A percentile compares a stretch with the other conserved stretches of the same genome.
Evolutionary conservation across 1,140 invertebrate genomes (phyloP).

Genomic region (Drosophila pseudoananassae): DNA sequence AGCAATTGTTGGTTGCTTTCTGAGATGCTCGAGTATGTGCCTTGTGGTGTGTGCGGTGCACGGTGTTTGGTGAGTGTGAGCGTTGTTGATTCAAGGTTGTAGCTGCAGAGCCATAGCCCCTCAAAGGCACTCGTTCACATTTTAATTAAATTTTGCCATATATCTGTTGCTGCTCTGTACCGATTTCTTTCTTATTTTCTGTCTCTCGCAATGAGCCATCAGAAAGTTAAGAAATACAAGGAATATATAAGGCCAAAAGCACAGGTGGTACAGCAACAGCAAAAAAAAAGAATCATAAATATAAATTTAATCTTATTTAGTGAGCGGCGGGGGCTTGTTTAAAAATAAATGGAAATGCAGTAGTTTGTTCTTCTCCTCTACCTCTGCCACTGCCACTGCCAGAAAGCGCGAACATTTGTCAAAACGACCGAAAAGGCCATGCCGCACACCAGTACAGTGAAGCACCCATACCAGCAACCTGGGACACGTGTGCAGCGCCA

Average conservation of each 20-base stretch:
- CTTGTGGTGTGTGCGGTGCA: background rate
- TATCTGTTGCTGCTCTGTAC: constrained; percentile 41
- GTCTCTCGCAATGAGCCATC: constrained; percentile 67
- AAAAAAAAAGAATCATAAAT: constrained; percentile 51
- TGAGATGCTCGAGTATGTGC: constrained; percentile 37
- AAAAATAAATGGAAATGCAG: constrained; percentile 45
- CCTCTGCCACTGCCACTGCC: constrained; percentile 4
- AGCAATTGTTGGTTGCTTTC: constrained; percentile 43
- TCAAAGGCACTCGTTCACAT: constrained; percentile 59
- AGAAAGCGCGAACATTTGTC: constrained; percentile 51
- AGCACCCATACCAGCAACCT: constrained; percentile 11
- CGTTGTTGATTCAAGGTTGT: constrained; percentile 71
- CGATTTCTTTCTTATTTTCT: constrained; percentile 17
- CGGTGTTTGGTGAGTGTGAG: constrained; percentile 36
- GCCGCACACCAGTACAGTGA: constrained; percentile 27
- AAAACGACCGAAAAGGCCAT: constrained; percentile 51
- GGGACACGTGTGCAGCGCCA: constrained; percentile 72
- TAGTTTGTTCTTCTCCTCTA: constrained; percentile 9
- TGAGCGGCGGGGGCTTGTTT: constrained; percentile 18
- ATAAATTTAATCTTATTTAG: constrained; percentile 72
- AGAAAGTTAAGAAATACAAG: constrained; percentile 56
- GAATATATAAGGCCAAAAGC: constrained; percentile 38
- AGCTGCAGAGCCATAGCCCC: constrained; percentile 49
- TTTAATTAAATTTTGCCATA: constrained; percentile 79
- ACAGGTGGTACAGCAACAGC: constrained; percentile 8